These are phyloP conservation scores for Papilio machaon DNA, from an alignment of 1,140 invertebrate species.

Conservation along the genomic window DNA sequence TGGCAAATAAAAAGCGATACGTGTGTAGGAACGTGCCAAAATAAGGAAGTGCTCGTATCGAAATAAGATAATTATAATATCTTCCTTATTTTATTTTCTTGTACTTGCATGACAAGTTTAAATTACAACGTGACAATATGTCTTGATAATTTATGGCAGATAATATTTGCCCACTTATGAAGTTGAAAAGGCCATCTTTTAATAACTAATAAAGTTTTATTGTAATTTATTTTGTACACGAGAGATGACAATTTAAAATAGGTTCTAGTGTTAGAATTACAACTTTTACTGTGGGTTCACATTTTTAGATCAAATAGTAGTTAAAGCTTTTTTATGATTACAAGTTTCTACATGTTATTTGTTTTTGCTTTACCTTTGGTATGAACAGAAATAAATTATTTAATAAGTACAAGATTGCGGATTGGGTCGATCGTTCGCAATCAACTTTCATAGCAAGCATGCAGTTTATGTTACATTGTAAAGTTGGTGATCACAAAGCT, in stretches of 20 bases:
- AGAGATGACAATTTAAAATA: neutral
- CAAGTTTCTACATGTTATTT: neutral
- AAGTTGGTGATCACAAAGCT: neutral
- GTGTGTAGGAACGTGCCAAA: neutral
- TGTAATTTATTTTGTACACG: neutral
- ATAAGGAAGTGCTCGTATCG: neutral
- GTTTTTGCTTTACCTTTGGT: neutral
- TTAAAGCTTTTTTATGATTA: neutral
- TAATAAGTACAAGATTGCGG: neutral
- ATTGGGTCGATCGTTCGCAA: neutral
- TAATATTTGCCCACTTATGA: neutral
- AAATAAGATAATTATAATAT: conserved; percentile 14
- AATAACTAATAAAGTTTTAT: neutral
- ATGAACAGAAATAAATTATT: neutral
- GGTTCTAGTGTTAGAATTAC: no score
- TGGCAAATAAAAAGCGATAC: conserved; percentile 12
- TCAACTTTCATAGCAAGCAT: conserved; percentile 4
- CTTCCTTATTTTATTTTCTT: conserved; percentile 23
- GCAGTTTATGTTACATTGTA: conserved; percentile 15
- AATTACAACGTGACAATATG: neutral
- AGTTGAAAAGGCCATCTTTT: neutral
- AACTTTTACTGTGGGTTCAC: no score
- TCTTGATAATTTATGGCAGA: neutral
- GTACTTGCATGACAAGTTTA: conserved; percentile 4
- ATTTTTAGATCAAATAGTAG: no score